These are phyloP conservation scores for Porites lobata DNA, from an alignment of 92 coral and sea anemone genomes.

Conservation along the genomic window DNA sequence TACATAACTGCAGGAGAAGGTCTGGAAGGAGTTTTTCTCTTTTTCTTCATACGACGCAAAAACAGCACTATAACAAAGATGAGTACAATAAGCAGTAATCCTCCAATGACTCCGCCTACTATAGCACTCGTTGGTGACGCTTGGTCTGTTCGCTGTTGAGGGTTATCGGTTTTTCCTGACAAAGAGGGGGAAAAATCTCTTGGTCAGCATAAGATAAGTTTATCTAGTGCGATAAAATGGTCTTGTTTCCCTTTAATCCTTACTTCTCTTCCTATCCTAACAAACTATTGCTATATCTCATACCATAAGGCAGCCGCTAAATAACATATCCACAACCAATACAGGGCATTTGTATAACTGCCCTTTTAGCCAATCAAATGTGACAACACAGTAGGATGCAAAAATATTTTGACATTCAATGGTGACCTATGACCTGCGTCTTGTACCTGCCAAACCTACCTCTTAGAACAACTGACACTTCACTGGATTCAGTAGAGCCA, in stretches of 20 bases:
- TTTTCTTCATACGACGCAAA: conserved; percentile 34
- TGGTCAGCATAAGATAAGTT: background rate
- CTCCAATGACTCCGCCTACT: conserved; percentile 73
- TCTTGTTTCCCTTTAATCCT: no score
- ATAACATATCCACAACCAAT: no score
- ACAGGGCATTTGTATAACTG: no score
- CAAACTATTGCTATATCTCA: no score
- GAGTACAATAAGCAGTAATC: conserved; percentile 36
- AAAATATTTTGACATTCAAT: no score
- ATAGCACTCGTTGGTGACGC: conserved; percentile 41
- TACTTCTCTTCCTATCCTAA: no score
- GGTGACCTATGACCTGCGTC: background rate
- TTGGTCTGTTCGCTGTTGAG: conserved; percentile 3
- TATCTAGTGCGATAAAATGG: background rate
- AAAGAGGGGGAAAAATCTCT: background rate
- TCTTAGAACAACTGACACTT: conserved; percentile 19
- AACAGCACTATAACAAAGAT: conserved; percentile 50
- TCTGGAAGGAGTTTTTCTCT: conserved; percentile 3
- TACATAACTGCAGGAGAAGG: conserved; percentile 21
- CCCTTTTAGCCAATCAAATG: no score
- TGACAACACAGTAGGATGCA: no score
- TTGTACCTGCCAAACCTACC: conserved; percentile 30
- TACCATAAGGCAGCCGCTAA: no score
- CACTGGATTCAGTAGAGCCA: conserved; percentile 67
- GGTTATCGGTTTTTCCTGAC: conserved; percentile 9